phyloP scores from a whole-genome alignment of 2,113 vertebrate genomes.

The Paratilapia polleni region DNA sequence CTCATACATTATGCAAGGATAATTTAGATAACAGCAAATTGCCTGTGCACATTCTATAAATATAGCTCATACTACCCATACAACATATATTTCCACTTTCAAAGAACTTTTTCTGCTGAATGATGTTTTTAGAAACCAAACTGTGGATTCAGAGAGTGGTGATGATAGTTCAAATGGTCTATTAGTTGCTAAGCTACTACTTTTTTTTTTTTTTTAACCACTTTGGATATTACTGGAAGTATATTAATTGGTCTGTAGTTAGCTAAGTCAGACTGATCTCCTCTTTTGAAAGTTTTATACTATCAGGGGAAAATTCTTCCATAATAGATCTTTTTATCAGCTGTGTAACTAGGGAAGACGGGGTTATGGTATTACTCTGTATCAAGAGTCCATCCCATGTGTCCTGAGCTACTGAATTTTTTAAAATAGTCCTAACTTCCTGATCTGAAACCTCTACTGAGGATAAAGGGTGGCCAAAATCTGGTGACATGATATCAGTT shows the following conservation, averaged over 20 bases:
- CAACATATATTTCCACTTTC: background rate
- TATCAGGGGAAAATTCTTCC: background rate
- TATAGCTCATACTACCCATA: too few species aligned
- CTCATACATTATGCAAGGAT: too few species aligned
- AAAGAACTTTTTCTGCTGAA: background rate
- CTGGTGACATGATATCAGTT: too few species aligned
- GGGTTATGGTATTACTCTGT: background rate
- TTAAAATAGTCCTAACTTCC: background rate
- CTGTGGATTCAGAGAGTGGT: background rate
- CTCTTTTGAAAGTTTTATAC: background rate
- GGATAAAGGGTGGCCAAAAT: background rate
- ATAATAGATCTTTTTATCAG: background rate
- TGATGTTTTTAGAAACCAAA: background rate
- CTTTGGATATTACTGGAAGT: background rate
- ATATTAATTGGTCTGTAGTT: background rate
- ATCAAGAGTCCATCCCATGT: background rate
- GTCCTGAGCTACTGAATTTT: background rate
- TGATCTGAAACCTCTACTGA: background rate
- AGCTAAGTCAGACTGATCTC: background rate
- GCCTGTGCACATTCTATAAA: too few species aligned
- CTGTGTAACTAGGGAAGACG: background rate
- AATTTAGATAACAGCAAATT: too few species aligned
- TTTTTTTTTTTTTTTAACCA: background rate
- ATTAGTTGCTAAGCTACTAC: background rate
- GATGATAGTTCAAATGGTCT: background rate